Evolutionary conservation across 2,888 invertebrate species (phyloP).

Genomic region (Gymnocheta viridis): DNA sequence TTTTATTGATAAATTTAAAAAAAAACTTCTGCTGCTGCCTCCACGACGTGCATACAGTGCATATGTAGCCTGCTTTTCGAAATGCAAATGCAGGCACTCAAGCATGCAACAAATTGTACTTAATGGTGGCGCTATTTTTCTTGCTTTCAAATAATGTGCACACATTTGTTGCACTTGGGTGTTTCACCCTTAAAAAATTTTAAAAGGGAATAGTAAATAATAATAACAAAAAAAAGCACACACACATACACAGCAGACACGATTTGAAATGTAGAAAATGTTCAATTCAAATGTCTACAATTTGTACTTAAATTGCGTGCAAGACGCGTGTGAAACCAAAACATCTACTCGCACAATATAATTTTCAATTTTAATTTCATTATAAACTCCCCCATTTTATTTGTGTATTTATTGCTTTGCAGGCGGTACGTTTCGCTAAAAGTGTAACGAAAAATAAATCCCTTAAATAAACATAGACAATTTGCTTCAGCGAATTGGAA

Average conservation of each 20-base stretch:
- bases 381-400: conserved; percentile 8
- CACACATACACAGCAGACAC: background rate
- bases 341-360: conserved; percentile 43
- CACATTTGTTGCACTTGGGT: background rate
- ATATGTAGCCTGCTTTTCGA: conserved; percentile 22
- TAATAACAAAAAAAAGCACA: background rate
- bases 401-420: background rate
- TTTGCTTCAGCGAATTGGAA: background rate
- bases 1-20: conserved; percentile 60
- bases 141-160: background rate
- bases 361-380: conserved; percentile 51
- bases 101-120: conserved; percentile 55
- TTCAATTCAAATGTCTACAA: conserved; percentile 48
- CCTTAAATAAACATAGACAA: conserved; percentile 38
- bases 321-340: conserved; percentile 66
- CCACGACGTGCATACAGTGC: background rate
- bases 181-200: conserved; percentile 33
- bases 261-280: background rate
- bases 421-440: background rate
- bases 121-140: conserved; percentile 53
- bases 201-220: background rate
- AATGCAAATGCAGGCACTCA: conserved; percentile 44
- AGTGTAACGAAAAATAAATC: conserved; percentile 2
- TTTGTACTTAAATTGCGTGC: conserved; percentile 60
- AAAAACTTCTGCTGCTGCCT: background rate